phyloP scores from a whole-genome alignment of 2,797 vertebrate species.

The Phrynocephalus guinanensis region DNA sequence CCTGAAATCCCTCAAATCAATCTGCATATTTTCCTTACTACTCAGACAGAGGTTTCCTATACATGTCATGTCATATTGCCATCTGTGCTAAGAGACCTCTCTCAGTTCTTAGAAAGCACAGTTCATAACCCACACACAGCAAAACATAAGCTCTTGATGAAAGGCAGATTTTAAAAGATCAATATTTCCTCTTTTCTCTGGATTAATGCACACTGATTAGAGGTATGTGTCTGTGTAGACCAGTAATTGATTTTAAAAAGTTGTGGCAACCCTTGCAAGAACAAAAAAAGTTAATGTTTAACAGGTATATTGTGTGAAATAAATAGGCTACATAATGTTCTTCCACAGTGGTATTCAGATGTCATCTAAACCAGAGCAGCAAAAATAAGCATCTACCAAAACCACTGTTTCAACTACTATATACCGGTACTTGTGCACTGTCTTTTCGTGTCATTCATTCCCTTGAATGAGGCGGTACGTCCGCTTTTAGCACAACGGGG shows the following conservation, averaged over 20 bases:
- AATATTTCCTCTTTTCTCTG: conserved; percentile 58
- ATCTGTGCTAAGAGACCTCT: conserved; percentile 51
- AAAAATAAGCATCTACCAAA: background rate
- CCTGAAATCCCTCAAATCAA: background rate
- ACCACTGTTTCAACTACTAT: background rate
- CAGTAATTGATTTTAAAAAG: conserved; percentile 60
- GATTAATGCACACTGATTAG: conserved; percentile 66
- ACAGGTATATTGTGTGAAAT: conserved; percentile 24
- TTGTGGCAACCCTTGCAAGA: conserved; percentile 56
- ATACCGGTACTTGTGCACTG: background rate
- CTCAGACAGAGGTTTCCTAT: conserved; percentile 23
- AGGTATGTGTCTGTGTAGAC: conserved; percentile 61
- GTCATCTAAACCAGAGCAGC: background rate
- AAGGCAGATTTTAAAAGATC: conserved; percentile 65
- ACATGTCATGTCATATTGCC: conserved; percentile 36
- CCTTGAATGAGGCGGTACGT: no score
- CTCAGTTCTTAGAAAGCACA: conserved; percentile 32
- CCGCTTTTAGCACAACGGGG: no score
- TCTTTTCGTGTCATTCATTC: background rate
- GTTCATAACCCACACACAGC: conserved; percentile 48
- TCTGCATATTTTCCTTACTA: background rate
- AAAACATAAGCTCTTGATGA: conserved; percentile 62
- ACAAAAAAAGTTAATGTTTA: conserved; percentile 36
- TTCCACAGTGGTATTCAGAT: background rate
- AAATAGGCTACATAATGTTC: conserved; percentile 30